Base-by-base conservation (phyloP, 2,888 invertebrate genomes). In the Tricholauxania praeusta region DNA sequence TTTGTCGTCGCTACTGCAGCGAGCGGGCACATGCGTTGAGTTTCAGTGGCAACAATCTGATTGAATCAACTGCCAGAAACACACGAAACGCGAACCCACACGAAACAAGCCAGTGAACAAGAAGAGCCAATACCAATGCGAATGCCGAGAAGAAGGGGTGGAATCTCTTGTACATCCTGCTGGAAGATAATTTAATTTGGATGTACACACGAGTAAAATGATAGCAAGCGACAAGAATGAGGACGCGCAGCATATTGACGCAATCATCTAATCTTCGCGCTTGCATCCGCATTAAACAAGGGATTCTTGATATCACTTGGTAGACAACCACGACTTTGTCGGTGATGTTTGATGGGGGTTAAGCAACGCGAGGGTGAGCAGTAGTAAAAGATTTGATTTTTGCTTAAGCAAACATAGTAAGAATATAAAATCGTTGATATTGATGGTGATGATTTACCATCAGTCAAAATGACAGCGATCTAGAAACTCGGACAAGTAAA, bases 221-320 rank as follows among this genome's bases (percentile, higher is more conserved):
- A n/a, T 12, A 47, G 63, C 47, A 12, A 17, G 59, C 48, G 19
- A 52, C 28, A 69, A 48, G 39, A 39, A 72, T 74, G 74, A 73
- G 76, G 74, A 78, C 77, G 75, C 69, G n/a, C 75, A 86, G 82
- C 86, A 86, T 86, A 86, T 86, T 85, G 86, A 83, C 79, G 85
- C 87, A 86, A 86, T 86, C 86, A 86, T 82, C 85, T 86, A 86
- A 86, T 86, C 86, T 85, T 86, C 84, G 85, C 86, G 86, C 85
- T 86, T 82, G 80, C 79, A 75, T 78, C 75, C 73, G 72, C 75
- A 77, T 76, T 74, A 72, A 76, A 68, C 73, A 75, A 72, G 70
- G 74, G 74, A 72, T 66, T 72, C 28, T 28, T 28, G 76, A 59
- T 64, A 74, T 62, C 32, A 19, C 15, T n/a, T 19, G 57, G 57